These are phyloP conservation scores for Tetheella fluctuosa DNA, from an alignment of 2,888 invertebrate species.

Conservation along the genomic window DNA sequence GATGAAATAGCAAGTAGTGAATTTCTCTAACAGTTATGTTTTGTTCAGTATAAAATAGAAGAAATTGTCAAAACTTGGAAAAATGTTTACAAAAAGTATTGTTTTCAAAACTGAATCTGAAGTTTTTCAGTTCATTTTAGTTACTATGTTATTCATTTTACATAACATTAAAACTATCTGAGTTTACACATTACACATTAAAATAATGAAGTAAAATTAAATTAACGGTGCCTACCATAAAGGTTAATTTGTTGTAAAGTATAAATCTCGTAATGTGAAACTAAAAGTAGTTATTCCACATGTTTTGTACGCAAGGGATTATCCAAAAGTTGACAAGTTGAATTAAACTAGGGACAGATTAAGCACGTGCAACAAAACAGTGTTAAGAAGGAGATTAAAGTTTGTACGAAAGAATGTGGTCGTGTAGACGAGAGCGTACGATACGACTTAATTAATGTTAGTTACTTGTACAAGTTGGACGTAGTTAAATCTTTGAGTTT, in stretches of 20 bases:
- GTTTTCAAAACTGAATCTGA: background rate
- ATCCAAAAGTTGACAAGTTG: slow-evolving; percentile 30
- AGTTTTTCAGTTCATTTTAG: no score
- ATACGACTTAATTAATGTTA: slow-evolving; percentile 11
- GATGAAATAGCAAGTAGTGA: slow-evolving; percentile 4
- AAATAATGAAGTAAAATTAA: background rate
- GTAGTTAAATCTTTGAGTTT: background rate
- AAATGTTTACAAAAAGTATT: background rate
- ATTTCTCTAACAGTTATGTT: background rate
- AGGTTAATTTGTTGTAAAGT: background rate
- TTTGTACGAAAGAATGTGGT: slow-evolving; percentile 9
- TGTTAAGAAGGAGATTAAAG: slow-evolving; percentile 33
- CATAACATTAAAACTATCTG: no score
- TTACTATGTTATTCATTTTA: no score
- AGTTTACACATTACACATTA: background rate
- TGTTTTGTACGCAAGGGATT: slow-evolving; percentile 20
- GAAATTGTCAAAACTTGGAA: background rate
- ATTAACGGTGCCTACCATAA: background rate
- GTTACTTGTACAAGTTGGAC: background rate
- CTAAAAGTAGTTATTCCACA: slow-evolving; percentile 4
- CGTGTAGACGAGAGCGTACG: slow-evolving; percentile 1
- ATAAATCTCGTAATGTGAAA: background rate
- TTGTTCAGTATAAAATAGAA: background rate
- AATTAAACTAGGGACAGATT: slow-evolving; percentile 32
- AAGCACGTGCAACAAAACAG: slow-evolving; percentile 20